Percentiles rank a stretch among this genome's conserved stretches.
Evolutionary conservation across 2,888 invertebrate genomes (phyloP).

Genomic region (Nymphalis urticae): DNA sequence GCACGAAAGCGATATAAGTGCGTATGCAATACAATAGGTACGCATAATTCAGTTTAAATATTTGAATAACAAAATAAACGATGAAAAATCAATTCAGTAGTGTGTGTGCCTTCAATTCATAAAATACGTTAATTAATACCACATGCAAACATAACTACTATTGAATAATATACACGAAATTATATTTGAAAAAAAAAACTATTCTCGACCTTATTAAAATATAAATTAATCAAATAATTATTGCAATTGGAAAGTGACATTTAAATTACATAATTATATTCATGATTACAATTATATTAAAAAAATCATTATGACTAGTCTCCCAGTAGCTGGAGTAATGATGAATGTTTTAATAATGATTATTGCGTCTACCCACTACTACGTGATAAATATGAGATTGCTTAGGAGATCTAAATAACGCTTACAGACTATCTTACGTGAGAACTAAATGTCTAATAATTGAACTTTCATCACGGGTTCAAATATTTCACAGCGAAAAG

Average conservation of each 20-base stretch:
- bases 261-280: slow-evolving; percentile 41
- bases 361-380: slow-evolving; percentile 49
- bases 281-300: slow-evolving; percentile 43
- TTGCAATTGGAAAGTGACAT: slow-evolving; percentile 43
- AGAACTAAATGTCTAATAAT: slow-evolving; percentile 23
- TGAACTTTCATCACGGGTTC: slow-evolving; percentile 21
- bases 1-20: slow-evolving; percentile 31
- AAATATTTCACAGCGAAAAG: slow-evolving; percentile 24
- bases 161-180: slow-evolving; percentile 20
- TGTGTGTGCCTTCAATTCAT: slow-evolving; percentile 34
- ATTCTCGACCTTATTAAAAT: slow-evolving; percentile 38
- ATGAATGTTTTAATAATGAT: slow-evolving; percentile 48
- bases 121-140: slow-evolving; percentile 37
- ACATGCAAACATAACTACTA: slow-evolving; percentile 40
- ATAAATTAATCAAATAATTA: slow-evolving; percentile 44
- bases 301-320: slow-evolving; percentile 64
- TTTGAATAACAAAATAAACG: background rate
- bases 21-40: slow-evolving; percentile 8
- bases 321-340: slow-evolving; percentile 53
- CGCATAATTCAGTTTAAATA: slow-evolving; percentile 5
- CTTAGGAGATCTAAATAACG: slow-evolving; percentile 68
- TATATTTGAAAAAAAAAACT: slow-evolving; percentile 41
- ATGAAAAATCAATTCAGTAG: slow-evolving; percentile 20
- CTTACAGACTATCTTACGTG: slow-evolving; percentile 43
- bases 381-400: slow-evolving; percentile 62